Conservation (phyloP, 2,797 vertebrate genomes). For the Enteromius treurensis region DNA sequence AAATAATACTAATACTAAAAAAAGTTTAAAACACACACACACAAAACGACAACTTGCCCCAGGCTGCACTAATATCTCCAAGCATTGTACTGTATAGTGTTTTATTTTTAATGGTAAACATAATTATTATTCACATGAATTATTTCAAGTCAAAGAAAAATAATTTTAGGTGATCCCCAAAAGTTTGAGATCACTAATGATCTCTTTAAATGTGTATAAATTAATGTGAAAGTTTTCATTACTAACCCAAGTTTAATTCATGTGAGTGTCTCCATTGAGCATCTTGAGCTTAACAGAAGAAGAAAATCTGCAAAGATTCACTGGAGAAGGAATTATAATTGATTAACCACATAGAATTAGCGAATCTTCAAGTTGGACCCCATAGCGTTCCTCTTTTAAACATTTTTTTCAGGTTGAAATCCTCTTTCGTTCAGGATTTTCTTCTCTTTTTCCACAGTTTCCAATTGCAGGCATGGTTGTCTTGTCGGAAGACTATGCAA, state of each 20-base stretch:
- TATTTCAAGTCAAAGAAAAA: background rate
- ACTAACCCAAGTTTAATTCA: background rate
- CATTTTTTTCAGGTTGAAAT: background rate
- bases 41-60: background rate
- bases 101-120: background rate
- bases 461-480: background rate
- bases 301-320: background rate
- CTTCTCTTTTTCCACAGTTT: background rate
- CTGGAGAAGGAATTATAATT: background rate
- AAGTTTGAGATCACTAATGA: background rate
- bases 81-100: background rate
- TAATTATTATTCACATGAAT: background rate
- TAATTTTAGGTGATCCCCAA: too few relatives aligned
- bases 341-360: background rate
- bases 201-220: background rate
- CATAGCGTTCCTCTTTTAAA: background rate
- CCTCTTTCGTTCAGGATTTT: background rate
- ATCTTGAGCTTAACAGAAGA: background rate
- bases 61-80: background rate
- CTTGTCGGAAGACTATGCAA: background rate
- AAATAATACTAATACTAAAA: background rate
- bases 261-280: background rate
- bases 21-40: background rate
- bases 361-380: background rate
- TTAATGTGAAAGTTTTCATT: background rate